A percentile compares a stretch with the other conserved stretches of the same genome.
Evolutionary conservation across 2,888 invertebrate species (phyloP).

Genomic region (Athalia rosae): DNA sequence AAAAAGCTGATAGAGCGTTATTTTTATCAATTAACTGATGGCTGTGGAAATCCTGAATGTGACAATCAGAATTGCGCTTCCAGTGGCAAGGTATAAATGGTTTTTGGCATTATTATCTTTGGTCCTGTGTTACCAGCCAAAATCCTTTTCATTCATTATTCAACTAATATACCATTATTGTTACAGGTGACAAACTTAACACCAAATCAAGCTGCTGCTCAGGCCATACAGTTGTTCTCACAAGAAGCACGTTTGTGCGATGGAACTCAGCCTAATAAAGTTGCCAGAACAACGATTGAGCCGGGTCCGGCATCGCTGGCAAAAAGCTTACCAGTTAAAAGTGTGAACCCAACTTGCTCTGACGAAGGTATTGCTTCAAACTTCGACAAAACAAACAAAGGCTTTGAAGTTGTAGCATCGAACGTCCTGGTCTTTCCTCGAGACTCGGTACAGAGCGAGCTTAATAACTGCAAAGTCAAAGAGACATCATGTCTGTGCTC

Average conservation of each 20-base stretch:
- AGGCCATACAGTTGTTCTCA: constrained; percentile 90
- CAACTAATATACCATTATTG: constrained; percentile 49
- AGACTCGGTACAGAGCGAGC: background rate
- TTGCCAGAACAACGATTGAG: constrained; percentile 78
- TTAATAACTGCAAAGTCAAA: background rate
- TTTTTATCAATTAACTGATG: constrained; percentile 93
- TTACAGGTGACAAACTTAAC: constrained; percentile 82
- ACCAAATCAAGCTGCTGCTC: constrained; percentile 92
- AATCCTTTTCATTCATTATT: constrained; percentile 6
- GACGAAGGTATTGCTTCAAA: constrained; percentile 66
- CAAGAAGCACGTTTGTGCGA: constrained; percentile 91
- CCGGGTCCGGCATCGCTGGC: constrained; percentile 69
- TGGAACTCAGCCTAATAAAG: constrained; percentile 81
- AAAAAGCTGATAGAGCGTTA: constrained; percentile 93
- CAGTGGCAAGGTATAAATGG: constrained; percentile 83
- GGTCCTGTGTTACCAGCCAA: background rate
- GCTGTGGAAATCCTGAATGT: constrained; percentile 93
- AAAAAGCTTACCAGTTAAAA: constrained; percentile 70
- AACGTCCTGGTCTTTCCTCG: background rate
- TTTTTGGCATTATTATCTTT: background rate
- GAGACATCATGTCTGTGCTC: background rate
- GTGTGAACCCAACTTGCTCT: constrained; percentile 70
- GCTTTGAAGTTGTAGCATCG: constrained; percentile 28
- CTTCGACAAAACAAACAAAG: constrained; percentile 25
- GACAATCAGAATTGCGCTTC: constrained; percentile 93